phyloP scores from a whole-genome alignment of 2,888 invertebrate genomes.

The Ecliptopera silaceata region DNA sequence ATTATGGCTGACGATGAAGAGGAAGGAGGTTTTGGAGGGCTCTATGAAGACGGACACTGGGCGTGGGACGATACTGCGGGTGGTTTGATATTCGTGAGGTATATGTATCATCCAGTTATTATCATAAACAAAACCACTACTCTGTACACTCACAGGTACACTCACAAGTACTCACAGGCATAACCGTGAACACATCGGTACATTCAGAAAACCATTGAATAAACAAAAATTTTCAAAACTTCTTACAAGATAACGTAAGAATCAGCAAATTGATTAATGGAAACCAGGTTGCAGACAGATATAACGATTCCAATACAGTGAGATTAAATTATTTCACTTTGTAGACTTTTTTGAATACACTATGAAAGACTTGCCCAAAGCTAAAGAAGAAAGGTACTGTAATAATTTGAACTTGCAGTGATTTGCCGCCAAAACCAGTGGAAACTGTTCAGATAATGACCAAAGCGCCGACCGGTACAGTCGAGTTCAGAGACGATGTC shows the following conservation, averaged over 20 bases:
- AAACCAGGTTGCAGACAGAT: no score
- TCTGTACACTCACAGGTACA: background rate
- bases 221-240: no score
- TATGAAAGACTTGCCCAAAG: no score
- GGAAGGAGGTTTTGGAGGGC: conserved; percentile 62
- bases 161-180: background rate
- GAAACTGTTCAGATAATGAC: conserved; percentile 58
- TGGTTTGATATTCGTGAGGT: conserved; percentile 63
- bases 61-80: conserved; percentile 67
- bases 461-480: conserved; percentile 68
- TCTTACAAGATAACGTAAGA: no score
- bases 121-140: background rate
- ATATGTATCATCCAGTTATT: background rate
- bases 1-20: conserved; percentile 71
- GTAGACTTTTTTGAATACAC: no score
- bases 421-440: conserved; percentile 55
- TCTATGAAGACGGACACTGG: conserved; percentile 79
- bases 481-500: conserved; percentile 79
- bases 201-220: no score
- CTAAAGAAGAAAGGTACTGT: no score
- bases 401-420: conserved; percentile 45
- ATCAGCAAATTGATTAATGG: no score
- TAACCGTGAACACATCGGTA: no score
- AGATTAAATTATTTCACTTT: no score
- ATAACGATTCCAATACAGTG: no score